Evolutionary conservation across 2,797 vertebrate species (phyloP), one percentile per base, ranked within the genome.

Genomic region (Arremon aurantiirostris): DNA sequence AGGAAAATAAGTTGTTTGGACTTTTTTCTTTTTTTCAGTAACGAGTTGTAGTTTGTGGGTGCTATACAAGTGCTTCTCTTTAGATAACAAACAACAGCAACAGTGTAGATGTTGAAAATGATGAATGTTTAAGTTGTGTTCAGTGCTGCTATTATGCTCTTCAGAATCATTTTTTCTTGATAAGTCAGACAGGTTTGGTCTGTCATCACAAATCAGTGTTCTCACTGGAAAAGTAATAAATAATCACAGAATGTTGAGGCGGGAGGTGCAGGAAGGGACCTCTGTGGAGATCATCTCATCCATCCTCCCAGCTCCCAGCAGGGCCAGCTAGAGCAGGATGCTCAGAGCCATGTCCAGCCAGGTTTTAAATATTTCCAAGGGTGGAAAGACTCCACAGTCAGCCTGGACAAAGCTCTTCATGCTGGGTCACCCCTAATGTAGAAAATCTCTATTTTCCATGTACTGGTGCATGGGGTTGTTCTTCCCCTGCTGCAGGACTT

Each of bases 381-480:
- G 28, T 34, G 11, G 28, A 86, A 53, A 37, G 66, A 34, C 63
- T 84, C 37, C 22, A 35, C 35, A 91, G 0, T 32, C 20, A 64
- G 7, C 41, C 15, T 9, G 3, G 44, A 46, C 68, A 93, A 56
- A 73, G 16, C 42, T 83, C 41, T 89, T 90, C 22, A 16, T 37
- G 18, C 63, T 81, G 55, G 39, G 7, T 84, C 56, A 65, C 11
- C 26, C 50, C 34, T 41, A 4, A 52, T 5, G 2, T 68, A 35
- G 39, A 78, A 72, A 69, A 64, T 12, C 6, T 14, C 46, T 21
- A 4, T 27, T 93, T 68, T 59, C 13, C 44, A 1, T 2, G 5
- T 89, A 41, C 14, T 0, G 0, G 2, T 65, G 12, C 32, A 8
- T 64, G 65, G 50, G 18, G 7, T 71, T 92, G 4, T 63, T 86